Percentiles rank a stretch among this genome's conserved stretches.
Conservation (phyloP, 2,888 invertebrate genomes). For the Melanchra persicariae region DNA sequence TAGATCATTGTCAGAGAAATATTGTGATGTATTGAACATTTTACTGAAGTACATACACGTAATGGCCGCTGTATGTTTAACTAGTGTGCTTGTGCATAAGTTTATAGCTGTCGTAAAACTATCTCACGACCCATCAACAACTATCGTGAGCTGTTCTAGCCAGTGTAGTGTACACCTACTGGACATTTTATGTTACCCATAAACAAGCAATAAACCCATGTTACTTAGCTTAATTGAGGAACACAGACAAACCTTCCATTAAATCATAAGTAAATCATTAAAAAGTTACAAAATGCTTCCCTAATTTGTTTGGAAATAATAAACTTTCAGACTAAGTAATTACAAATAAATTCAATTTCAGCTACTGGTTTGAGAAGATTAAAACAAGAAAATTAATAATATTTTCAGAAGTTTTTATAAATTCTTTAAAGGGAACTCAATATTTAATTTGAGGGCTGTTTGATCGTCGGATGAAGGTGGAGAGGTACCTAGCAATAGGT, state of each 20-base stretch:
- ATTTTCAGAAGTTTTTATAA: constrained; percentile 46
- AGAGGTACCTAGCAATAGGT: constrained; percentile 20
- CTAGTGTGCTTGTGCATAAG: constrained; percentile 35
- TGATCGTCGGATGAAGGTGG: constrained; percentile 28
- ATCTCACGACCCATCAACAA: constrained; percentile 34
- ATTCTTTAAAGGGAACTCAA: constrained; percentile 43
- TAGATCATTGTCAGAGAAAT: background rate
- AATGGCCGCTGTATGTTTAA: background rate
- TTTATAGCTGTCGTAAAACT: constrained; percentile 58
- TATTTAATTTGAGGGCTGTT: constrained; percentile 48
- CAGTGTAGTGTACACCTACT: background rate
- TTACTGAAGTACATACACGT: background rate
- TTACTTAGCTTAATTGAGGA: constrained; percentile 34
- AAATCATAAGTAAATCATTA: constrained; percentile 27
- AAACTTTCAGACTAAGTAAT: constrained; percentile 46
- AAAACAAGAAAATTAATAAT: constrained; percentile 44
- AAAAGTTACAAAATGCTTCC: constrained; percentile 32
- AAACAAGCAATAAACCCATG: constrained; percentile 28
- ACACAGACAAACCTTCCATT: background rate
- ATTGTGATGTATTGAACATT: background rate
- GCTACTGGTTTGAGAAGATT: constrained; percentile 36
- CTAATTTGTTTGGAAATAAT: constrained; percentile 42
- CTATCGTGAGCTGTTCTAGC: constrained; percentile 25
- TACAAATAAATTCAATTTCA: constrained; percentile 58
- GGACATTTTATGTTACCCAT: constrained; percentile 20